Base-by-base conservation (phyloP, 2,113 vertebrate genomes). In the Fukomys damarensis region DNA sequence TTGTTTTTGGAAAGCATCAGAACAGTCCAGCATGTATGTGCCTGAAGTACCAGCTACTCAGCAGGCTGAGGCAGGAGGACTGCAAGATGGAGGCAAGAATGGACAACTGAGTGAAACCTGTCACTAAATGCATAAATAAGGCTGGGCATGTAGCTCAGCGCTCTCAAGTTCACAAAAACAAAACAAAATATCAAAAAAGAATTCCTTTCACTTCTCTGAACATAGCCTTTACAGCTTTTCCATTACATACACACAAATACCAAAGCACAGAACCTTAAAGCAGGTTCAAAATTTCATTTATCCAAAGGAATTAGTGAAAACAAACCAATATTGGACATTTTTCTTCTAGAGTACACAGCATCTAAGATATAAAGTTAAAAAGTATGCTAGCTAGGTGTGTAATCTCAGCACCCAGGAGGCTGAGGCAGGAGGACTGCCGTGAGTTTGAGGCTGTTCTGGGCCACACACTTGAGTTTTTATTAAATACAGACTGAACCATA, bases 221-320 rank as follows among this genome's bases (percentile, higher is more conserved):
- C 74, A 1, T 17, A 95, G 43, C 20, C 54, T 96, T 79, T 89
- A 28, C 2, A 86, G 24, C n/a, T 72, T 70, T 65, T 80, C n/a
- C 96, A 76, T 59, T 28, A 86, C 11, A 65, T 7, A 79, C 11
- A 93, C 12, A 70, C 4, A 77, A 38, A 43, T 68, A 86, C 5
- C 30, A 80, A 92, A 41, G 28, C 2, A 52, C 61, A 77, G 19
- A 68, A 61, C 52, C 56, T 65, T 70, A 85, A 88, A 85, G 83
- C 19, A 95, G 11, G 11, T 76, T 89, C 35, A n/a, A 96, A 85
- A 8, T 68, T 92, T 72, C 77, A 41, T 92, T 95, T 92, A 91
- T 22, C 76, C 68, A 74, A 95, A 89, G 65, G 38, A 91, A 28
- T 56, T 32, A 93, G 43, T 49, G 83, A 86, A 94, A 46, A 95